Percentiles rank a stretch among this genome's conserved stretches.
Conservation (phyloP, 2,113 vertebrate genomes). For the Toxotes chatareus region DNA sequence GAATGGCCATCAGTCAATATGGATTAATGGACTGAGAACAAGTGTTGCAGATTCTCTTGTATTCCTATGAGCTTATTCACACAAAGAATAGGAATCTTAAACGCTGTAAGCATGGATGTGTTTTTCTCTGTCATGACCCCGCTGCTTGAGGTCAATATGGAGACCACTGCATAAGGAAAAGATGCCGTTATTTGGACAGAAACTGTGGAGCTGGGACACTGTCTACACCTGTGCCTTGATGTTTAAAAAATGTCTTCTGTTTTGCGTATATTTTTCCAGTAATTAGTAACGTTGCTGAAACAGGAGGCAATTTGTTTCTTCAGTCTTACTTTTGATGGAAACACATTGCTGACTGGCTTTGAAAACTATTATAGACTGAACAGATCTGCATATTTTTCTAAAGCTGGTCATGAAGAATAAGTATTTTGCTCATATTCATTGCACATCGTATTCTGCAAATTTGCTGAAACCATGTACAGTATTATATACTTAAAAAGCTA, state of each 20-base stretch:
- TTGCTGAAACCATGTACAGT: conserved; percentile 65
- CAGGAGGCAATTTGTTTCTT: conserved; percentile 36
- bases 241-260: conserved; percentile 26
- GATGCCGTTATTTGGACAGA: background rate
- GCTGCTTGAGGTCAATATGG: conserved; percentile 8
- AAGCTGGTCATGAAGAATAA: conserved; percentile 57
- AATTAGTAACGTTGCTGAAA: conserved; percentile 14
- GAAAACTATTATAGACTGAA: conserved; percentile 41
- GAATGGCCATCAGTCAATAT: background rate
- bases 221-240: conserved; percentile 61
- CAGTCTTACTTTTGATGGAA: conserved; percentile 28
- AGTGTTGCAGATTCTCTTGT: conserved; percentile 4
- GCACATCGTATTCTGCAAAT: conserved; percentile 50
- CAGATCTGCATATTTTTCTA: conserved; percentile 27
- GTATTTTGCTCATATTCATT: conserved; percentile 34
- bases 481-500: conserved; percentile 45
- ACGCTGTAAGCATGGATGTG: background rate
- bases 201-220: conserved; percentile 3
- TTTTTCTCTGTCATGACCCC: conserved; percentile 2
- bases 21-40: conserved; percentile 32
- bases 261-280: background rate
- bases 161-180: background rate
- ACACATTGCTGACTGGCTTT: background rate
- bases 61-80: conserved; percentile 6
- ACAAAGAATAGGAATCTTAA: conserved; percentile 17